These are phyloP conservation scores for Microtus montanus DNA, from an alignment of 2,113 vertebrate genomes.

Conservation along the genomic window DNA sequence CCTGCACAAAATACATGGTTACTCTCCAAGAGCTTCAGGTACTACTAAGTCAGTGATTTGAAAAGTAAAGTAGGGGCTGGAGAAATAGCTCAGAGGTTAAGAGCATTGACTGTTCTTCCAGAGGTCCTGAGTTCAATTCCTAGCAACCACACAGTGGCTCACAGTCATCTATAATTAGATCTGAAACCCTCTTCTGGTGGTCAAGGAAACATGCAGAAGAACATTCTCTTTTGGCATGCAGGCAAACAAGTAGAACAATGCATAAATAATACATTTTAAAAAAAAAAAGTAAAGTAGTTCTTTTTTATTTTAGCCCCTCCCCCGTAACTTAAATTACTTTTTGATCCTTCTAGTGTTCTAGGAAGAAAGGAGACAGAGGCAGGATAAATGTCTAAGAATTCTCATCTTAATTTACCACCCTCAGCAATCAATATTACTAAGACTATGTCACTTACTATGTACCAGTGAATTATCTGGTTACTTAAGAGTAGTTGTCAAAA, in stretches of 20 bases:
- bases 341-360: not conserved
- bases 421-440: conserved; percentile 35
- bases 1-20: conserved; percentile 80
- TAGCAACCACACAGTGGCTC: not conserved
- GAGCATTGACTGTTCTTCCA: not conserved
- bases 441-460: not conserved
- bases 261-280: not conserved
- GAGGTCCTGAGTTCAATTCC: not conserved
- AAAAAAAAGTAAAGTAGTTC: not conserved
- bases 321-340: not conserved
- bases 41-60: conserved; percentile 5
- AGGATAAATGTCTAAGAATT: conserved; percentile 11
- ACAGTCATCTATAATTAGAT: not conserved
- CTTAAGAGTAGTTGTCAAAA: conserved; percentile 32
- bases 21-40: conserved; percentile 51
- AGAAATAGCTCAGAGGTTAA: not conserved
- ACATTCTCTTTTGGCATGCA: not conserved
- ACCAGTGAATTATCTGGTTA: not conserved
- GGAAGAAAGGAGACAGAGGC: not conserved
- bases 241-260: not conserved
- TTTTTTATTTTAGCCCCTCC: conserved; percentile 1
- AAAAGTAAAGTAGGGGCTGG: not conserved
- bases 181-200: not conserved
- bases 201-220: not conserved
- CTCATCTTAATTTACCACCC: conserved; percentile 28